A percentile compares a stretch with the other conserved stretches of the same genome.
Evolutionary conservation across 2,888 invertebrate species (phyloP).

Genomic region (Leucophenga montana): DNA sequence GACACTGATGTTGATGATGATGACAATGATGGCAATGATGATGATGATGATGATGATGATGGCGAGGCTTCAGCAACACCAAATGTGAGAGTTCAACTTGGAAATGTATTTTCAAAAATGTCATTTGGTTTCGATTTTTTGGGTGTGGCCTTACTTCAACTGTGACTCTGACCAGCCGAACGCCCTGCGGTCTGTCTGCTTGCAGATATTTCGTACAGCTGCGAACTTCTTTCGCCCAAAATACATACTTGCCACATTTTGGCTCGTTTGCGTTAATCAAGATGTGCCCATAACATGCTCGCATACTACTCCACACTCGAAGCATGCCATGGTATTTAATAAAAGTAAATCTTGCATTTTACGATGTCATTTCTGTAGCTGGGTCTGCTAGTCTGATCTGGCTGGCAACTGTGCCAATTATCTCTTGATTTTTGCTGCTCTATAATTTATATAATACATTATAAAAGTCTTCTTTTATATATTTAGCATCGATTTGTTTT

Average conservation of each 20-base stretch:
- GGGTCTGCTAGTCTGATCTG: background rate
- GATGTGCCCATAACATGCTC: slow-evolving; percentile 31
- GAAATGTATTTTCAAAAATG: slow-evolving; percentile 14
- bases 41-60: too few relatives aligned
- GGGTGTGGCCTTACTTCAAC: background rate
- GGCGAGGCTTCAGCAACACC: too few relatives aligned
- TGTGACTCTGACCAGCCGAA: too few relatives aligned
- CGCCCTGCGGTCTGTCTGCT: background rate
- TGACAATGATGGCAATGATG: too few relatives aligned
- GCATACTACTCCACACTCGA: slow-evolving; percentile 16
- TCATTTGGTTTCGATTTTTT: slow-evolving; percentile 18
- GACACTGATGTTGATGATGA: background rate
- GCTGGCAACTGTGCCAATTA: too few relatives aligned
- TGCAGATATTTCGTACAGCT: background rate
- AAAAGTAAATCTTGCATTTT: slow-evolving; percentile 35
- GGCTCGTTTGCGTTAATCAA: slow-evolving; percentile 22
- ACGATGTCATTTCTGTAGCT: slow-evolving; percentile 28
- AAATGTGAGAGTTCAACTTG: too few relatives aligned
- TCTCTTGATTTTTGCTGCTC: too few relatives aligned
- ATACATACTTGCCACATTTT: slow-evolving; percentile 14
- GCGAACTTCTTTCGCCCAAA: background rate
- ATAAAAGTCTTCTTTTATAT: background rate
- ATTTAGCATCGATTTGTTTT: slow-evolving; percentile 8
- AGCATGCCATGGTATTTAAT: slow-evolving; percentile 29
- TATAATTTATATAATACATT: too few relatives aligned